These are phyloP conservation scores for Oxyruncus cristatus DNA, from an alignment of 2,113 vertebrate species.

Conservation along the genomic window DNA sequence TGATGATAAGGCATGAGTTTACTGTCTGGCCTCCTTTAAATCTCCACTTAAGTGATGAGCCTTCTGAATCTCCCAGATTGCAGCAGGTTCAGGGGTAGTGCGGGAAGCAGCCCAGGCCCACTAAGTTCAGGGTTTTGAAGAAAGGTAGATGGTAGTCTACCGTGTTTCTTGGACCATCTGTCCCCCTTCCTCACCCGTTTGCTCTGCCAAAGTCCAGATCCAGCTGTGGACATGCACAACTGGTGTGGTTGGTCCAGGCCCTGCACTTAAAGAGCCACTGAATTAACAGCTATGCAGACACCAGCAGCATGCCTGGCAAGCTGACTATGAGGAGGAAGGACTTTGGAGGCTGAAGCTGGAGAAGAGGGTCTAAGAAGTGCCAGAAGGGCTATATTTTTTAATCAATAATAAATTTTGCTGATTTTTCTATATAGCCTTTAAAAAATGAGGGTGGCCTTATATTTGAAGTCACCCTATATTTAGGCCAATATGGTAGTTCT, in stretches of 20 bases:
- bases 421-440: background rate
- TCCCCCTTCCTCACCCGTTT: background rate
- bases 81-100: background rate
- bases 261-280: background rate
- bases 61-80: background rate
- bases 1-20: background rate
- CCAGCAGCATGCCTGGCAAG: background rate
- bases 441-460: background rate
- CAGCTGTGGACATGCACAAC: background rate
- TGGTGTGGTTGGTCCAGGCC: background rate
- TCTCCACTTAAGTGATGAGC: background rate
- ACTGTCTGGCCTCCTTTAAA: background rate
- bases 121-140: background rate
- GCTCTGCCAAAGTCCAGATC: background rate
- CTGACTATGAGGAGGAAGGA: background rate
- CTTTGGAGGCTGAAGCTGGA: background rate
- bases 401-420: background rate
- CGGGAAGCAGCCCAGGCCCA: background rate
- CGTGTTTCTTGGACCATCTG: background rate
- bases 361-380: background rate
- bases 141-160: background rate
- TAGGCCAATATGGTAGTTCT: background rate
- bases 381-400: background rate
- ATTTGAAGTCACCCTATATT: background rate
- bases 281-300: background rate